phyloP scores from a whole-genome alignment of 2,888 invertebrate species.

The Uloborus plumipes region DNA sequence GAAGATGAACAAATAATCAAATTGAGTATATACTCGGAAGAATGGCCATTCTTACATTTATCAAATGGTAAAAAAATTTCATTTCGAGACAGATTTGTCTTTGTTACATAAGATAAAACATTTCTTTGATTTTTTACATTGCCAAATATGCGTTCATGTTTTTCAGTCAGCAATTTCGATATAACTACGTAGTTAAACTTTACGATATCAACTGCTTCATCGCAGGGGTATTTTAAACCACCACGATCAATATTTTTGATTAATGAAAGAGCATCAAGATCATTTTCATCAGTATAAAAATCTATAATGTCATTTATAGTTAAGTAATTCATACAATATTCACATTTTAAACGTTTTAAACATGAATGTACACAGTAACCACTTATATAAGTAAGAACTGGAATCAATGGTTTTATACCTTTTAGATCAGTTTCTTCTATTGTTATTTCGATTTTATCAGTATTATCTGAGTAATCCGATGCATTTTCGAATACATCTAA shows the following conservation, averaged over 20 bases:
- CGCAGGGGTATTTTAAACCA: not conserved
- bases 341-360: not conserved
- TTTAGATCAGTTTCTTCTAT: not conserved
- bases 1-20: not conserved
- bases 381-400: slow-evolving; percentile 1
- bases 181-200: not conserved
- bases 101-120: not conserved
- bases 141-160: not conserved
- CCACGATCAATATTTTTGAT: not conserved
- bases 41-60: not conserved
- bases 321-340: not conserved
- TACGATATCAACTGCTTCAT: not conserved
- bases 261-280: not conserved
- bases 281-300: not conserved
- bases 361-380: slow-evolving; percentile 3
- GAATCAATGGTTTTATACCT: not conserved
- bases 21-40: not conserved
- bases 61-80: not conserved
- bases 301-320: not conserved
- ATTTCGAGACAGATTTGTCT: not conserved
- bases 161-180: not conserved
- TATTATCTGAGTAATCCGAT: not conserved
- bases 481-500: not conserved
- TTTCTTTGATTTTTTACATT: not conserved
- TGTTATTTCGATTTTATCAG: not conserved